Evolutionary conservation across 2,113 vertebrate species (phyloP), one percentile per base, ranked within the genome.

Genomic region (Cheirogaleus medius): DNA sequence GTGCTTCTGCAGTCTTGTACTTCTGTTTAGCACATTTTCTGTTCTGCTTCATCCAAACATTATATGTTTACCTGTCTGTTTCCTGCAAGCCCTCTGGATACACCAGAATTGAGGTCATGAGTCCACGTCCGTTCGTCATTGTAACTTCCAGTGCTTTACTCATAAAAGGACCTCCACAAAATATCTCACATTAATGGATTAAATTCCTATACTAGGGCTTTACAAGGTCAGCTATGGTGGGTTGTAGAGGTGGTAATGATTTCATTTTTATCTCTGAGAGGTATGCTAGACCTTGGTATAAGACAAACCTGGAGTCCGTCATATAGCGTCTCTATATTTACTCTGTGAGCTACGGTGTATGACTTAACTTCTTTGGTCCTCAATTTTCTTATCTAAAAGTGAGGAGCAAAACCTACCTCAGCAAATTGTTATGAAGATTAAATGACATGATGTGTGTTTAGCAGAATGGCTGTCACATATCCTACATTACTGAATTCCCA

Each of bases 1-100:
- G 17, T 13, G 56, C n/a, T 63, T 56, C n/a, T 39, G 18, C 47
- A 8, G 13, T 39, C 56, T 54, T n/a, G 10, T 12, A 47, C 27
- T 88, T 95, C 88, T 58, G 12, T 34, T 90, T 32, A 78, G 87
- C 58, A 82, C 66, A n/a, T 71, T 78, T 95, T 91, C 84, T 85
- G 52, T 74, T 87, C 74, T 87, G 68, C n/a, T 44, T 95, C 71
- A 11, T 60, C 77, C 47, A 86, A 39, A 87, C 11, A 8, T 25
- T 63, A 37, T n/a, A 25, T n/a, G 14, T 80, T 89, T 68, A 73
- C 47, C 13, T 2, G 1, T 32, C 87, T 69, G 13, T 69, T 90
- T 90, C 87, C 76, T 37, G 37, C 29, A 54, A 39, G 3, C n/a
- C 63, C 5, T 18, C 10, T 71, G 29, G 14, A 37, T 63, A 34